These are phyloP conservation scores for Intellagama lesueurii DNA, from an alignment of 2,797 vertebrate species.

Conservation along the genomic window DNA sequence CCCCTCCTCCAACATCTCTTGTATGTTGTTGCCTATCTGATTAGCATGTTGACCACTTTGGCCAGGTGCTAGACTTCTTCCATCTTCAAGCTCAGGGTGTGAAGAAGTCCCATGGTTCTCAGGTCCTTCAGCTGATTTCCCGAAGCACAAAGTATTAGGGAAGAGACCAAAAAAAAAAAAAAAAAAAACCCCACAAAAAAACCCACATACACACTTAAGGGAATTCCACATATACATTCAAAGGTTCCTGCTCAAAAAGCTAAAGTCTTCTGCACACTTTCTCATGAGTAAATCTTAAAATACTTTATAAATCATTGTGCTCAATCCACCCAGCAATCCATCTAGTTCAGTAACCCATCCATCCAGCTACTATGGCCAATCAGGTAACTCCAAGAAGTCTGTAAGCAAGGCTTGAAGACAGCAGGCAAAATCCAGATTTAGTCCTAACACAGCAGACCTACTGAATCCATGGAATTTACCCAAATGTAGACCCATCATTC, in stretches of 20 bases:
- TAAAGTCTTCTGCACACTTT: neutral
- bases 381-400: neutral
- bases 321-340: neutral
- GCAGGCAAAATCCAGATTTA: too few species aligned
- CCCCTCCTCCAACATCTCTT: conserved; percentile 77
- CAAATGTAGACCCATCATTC: too few species aligned
- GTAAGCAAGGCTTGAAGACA: neutral
- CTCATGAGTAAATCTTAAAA: neutral
- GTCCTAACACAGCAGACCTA: too few species aligned
- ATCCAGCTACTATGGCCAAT: neutral
- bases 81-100: conserved; percentile 63
- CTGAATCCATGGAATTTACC: too few species aligned
- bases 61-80: conserved; percentile 39
- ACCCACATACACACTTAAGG: neutral
- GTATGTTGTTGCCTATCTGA: conserved; percentile 60
- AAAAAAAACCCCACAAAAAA: neutral
- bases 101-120: conserved; percentile 68
- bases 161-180: accelerated
- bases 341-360: neutral
- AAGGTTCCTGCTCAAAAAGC: neutral
- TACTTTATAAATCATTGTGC: neutral
- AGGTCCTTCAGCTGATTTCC: conserved; percentile 67
- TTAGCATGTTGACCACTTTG: neutral
- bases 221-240: neutral
- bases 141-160: neutral